phyloP scores from a whole-genome alignment of 2,888 invertebrate genomes.

The Prosopocoilus inquinatus region DNA sequence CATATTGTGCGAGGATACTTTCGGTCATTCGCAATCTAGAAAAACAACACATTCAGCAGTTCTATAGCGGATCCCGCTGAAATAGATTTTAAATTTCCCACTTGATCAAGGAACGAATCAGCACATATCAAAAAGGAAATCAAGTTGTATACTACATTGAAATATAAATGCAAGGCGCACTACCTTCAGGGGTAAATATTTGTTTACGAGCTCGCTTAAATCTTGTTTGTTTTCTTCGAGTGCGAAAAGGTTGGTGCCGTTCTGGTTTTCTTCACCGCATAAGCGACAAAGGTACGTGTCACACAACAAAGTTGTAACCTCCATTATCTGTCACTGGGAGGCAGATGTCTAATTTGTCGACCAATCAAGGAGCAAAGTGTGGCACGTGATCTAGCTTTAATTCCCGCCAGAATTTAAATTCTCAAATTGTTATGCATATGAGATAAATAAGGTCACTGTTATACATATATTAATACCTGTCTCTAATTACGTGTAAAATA shows the following conservation, averaged over 20 bases:
- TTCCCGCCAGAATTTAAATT: background rate
- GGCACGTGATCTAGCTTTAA: background rate
- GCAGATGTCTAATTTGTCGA: conserved; percentile 10
- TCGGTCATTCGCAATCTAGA: conserved; percentile 68
- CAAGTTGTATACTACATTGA: conserved; percentile 39
- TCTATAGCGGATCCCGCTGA: background rate
- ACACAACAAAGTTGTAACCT: conserved; percentile 52
- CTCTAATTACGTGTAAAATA: too few relatives aligned
- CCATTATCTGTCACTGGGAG: conserved; percentile 36
- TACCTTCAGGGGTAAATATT: conserved; percentile 75
- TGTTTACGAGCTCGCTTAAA: conserved; percentile 66
- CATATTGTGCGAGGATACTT: conserved; percentile 71
- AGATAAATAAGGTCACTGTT: background rate
- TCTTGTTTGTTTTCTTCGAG: conserved; percentile 58
- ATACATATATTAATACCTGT: too few relatives aligned
- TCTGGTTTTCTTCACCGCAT: conserved; percentile 71
- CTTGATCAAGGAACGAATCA: conserved; percentile 21
- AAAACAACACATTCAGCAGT: conserved; percentile 21
- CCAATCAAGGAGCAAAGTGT: conserved; percentile 1
- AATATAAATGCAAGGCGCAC: conserved; percentile 31
- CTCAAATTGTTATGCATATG: background rate
- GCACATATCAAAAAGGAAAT: conserved; percentile 36
- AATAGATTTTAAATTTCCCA: conserved; percentile 36
- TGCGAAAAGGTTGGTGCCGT: conserved; percentile 65
- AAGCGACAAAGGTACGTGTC: conserved; percentile 73